A percentile compares a stretch with the other conserved stretches of the same genome.
Evolutionary conservation across 2,797 vertebrate genomes (phyloP).

Genomic region (Orientallactaga sibirica): DNA sequence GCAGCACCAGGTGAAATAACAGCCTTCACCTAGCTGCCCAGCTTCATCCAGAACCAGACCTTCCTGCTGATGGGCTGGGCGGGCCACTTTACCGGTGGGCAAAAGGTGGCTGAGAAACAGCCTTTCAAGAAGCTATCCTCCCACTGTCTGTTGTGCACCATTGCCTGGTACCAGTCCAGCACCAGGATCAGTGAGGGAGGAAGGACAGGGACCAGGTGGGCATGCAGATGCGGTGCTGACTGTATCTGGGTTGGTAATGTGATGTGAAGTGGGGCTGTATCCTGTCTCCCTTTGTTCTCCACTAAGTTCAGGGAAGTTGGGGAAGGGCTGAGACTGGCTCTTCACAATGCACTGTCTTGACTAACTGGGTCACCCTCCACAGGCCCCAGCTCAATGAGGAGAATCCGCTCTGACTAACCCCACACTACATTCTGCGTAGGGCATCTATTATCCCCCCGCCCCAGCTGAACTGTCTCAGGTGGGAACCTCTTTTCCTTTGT

Average conservation of each 20-base stretch:
- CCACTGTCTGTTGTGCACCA: too few species aligned
- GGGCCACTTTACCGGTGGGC: fast-evolving
- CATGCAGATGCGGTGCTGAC: too few species aligned
- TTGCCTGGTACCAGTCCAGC: neutral
- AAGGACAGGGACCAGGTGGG: fast-evolving
- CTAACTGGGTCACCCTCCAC: neutral
- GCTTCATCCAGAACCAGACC: neutral
- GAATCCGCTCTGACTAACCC: neutral
- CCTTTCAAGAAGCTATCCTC: neutral
- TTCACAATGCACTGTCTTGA: neutral
- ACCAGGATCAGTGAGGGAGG: neutral
- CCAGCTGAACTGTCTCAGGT: neutral
- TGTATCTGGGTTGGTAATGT: neutral
- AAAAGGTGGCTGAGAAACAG: neutral
- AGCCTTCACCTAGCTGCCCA: neutral
- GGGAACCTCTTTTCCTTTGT: neutral
- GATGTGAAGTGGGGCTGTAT: fast-evolving
- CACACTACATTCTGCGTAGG: neutral
- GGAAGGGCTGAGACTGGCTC: neutral
- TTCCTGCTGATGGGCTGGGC: neutral
- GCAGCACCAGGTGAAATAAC: neutral
- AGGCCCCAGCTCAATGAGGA: neutral
- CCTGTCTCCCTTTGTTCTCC: neutral
- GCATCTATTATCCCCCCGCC: neutral
- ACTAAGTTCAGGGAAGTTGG: fast-evolving